A percentile compares a stretch with the other conserved stretches of the same genome.
phyloP scores from a whole-genome alignment of 2,888 invertebrate species.

The Amitus sp. region DNA sequence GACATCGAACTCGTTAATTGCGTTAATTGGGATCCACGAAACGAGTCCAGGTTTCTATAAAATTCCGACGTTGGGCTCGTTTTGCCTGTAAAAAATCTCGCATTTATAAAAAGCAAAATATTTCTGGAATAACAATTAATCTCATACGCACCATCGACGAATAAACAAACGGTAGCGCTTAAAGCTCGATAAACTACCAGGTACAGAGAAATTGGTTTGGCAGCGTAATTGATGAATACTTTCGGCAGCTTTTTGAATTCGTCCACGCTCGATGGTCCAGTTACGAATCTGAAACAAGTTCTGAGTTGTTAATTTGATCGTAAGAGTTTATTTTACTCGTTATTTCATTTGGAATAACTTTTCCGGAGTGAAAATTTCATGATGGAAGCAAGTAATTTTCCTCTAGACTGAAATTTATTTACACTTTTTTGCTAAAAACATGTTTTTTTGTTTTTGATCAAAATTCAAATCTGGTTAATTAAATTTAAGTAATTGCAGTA shows the following conservation, averaged over 20 bases:
- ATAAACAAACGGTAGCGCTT: conserved; percentile 87
- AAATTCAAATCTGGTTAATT: too few relatives aligned
- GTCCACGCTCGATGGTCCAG: conserved; percentile 73
- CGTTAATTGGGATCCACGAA: conserved; percentile 79
- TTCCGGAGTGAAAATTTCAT: too few relatives aligned
- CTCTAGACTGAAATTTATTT: too few relatives aligned
- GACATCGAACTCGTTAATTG: conserved; percentile 78
- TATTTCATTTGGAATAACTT: too few relatives aligned
- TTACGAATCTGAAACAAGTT: conserved; percentile 70
- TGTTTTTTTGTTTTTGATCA: too few relatives aligned
- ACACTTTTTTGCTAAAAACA: too few relatives aligned
- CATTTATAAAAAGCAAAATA: too few relatives aligned
- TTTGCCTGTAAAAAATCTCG: too few relatives aligned
- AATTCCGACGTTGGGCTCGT: conserved; percentile 74
- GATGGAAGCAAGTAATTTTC: too few relatives aligned
- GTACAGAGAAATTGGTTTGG: conserved; percentile 73
- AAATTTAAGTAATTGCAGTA: too few relatives aligned
- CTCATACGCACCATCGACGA: conserved; percentile 77
- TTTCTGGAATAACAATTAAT: conserved; percentile 9
- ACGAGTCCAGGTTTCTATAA: conserved; percentile 79
- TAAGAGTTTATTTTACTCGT: too few relatives aligned
- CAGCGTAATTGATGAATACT: conserved; percentile 74
- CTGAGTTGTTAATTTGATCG: neutral
- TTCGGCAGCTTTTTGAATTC: conserved; percentile 74
- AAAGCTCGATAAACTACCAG: conserved; percentile 86